Conservation (phyloP, 2,797 vertebrate species). For the Sebastes cheni region DNA sequence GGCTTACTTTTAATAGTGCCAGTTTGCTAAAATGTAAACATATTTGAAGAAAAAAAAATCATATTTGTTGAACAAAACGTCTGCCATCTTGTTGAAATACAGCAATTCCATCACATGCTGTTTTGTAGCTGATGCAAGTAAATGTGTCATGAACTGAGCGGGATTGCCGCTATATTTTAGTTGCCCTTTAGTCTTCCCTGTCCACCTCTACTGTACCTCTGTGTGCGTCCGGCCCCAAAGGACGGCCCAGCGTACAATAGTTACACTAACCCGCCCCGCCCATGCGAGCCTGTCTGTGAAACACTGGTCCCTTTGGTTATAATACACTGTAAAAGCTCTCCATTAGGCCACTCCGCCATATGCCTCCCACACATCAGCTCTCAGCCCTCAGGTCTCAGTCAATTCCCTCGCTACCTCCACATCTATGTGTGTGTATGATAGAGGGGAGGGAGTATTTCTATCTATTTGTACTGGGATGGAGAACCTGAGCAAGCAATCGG, state of each 20-base stretch:
- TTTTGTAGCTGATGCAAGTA: neutral
- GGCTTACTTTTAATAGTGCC: neutral
- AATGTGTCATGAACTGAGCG: neutral
- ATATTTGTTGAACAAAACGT: neutral
- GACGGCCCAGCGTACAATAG: slow-evolving; percentile 1
- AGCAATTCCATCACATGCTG: neutral
- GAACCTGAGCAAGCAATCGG: slow-evolving; percentile 6
- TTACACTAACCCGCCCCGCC: neutral
- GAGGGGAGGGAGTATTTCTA: slow-evolving; percentile 3
- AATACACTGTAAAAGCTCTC: slow-evolving; percentile 51
- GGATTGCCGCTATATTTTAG: neutral
- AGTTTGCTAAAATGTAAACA: neutral
- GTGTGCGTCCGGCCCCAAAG: neutral
- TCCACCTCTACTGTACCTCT: neutral
- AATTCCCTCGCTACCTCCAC: slow-evolving; percentile 35
- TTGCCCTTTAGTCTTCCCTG: neutral
- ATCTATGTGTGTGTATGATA: slow-evolving; percentile 7
- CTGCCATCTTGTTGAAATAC: neutral
- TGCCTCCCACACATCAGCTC: slow-evolving; percentile 56
- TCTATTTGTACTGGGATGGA: slow-evolving; percentile 21
- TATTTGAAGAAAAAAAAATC: neutral
- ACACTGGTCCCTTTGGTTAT: slow-evolving; percentile 30
- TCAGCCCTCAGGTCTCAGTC: slow-evolving; percentile 48
- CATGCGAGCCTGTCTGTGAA: slow-evolving; percentile 19
- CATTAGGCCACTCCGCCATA: slow-evolving; percentile 53